Evolutionary conservation across 2,113 vertebrate genomes (phyloP).

Genomic region (Apteryx mantelli): DNA sequence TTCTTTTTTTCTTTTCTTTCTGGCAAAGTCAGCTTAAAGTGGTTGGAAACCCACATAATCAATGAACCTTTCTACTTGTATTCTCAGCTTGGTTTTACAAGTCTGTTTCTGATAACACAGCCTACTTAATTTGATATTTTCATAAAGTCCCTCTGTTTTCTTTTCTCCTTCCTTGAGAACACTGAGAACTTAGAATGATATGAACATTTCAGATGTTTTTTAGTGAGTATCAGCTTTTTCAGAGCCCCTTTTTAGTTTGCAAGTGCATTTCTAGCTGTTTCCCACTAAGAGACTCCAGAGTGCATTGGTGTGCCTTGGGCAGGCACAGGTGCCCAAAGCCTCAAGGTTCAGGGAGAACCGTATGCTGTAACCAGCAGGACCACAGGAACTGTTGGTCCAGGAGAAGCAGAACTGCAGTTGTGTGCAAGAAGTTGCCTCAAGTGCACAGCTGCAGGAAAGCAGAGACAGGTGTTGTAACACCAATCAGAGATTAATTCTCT

Average conservation of each 20-base stretch:
- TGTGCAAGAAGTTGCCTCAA: fast-evolving
- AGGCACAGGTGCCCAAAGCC: fast-evolving
- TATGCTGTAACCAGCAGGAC: neutral
- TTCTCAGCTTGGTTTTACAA: neutral
- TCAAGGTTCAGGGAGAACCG: neutral
- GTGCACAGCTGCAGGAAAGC: too few relatives aligned
- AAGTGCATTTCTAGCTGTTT: neutral
- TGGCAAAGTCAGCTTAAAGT: neutral
- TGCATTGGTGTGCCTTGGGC: neutral
- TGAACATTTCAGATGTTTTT: neutral
- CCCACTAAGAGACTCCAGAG: neutral
- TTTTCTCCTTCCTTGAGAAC: neutral
- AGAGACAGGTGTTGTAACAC: neutral
- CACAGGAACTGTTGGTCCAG: neutral
- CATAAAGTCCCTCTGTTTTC: neutral
- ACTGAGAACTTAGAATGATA: fast-evolving
- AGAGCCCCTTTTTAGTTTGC: neutral
- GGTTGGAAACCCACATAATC: neutral
- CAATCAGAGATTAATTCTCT: neutral
- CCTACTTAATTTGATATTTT: neutral
- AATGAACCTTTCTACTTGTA: neutral
- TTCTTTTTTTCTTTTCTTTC: neutral
- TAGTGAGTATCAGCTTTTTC: neutral
- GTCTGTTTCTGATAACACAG: neutral
- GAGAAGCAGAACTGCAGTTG: neutral